Base-by-base conservation (phyloP, 1,140 invertebrate species). In the Cyclargus thomasi region DNA sequence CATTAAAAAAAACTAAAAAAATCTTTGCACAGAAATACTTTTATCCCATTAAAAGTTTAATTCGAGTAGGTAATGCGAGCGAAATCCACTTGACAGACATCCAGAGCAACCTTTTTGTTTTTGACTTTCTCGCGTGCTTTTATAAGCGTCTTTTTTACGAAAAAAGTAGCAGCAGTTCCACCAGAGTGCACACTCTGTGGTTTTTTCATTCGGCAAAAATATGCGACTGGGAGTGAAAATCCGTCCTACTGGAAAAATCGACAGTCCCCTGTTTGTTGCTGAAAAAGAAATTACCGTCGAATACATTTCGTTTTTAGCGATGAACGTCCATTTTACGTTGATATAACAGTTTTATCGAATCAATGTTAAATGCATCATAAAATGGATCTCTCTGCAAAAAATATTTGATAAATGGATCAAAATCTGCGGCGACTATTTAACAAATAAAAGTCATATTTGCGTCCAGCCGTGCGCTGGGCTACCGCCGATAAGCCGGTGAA, bases 161-260 rank as follows among this genome's bases (percentile, higher is more conserved):
- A 59, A 59, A 59, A 22, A 20, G 55, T 59, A 59, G 17, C 55
- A 20, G 18, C 17, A 21, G 17, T 59, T 59, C 55, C 55, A 21
- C 55, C 18, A 59, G 55, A 59, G 55, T 59, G 55, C 55, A 11
- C 55, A 21, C 55, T 59, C 55, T 59, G 55, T 59, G 55, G 55
- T 59, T 59, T 59, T 59, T 59, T 20, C 55, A 20, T 59, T 21
- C 55, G 55, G 55, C 6, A 21, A 59, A 59, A 59, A 59, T 59
- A 59, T 59, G 55, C 55, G 55, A 21, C 55, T 59, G 17, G 18
- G 55, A 59, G 55, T 59, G 55, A 59, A 59, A 59, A 59, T 59
- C 55, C 55, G 55, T 59, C 55, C 55, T 59, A 20, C 55, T 11
- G 55, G 55, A 59, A 59, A 59, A 59, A 20, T 20, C 55, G 55